Base-by-base conservation (phyloP, 2,888 invertebrate genomes). In the Pachycephus smyrnensis region DNA sequence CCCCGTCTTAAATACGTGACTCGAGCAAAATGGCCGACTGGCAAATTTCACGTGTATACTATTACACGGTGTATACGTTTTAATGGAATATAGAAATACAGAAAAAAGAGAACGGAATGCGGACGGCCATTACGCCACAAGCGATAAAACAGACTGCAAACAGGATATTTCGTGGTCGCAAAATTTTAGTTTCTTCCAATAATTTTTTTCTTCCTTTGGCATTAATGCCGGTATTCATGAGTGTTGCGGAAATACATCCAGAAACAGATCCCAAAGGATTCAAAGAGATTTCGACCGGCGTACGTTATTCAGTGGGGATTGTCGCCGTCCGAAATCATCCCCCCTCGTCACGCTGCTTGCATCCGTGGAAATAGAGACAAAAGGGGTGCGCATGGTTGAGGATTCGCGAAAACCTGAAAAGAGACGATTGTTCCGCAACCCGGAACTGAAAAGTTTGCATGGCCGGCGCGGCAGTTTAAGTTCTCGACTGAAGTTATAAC, bases 1-100 rank as follows among this genome's bases (percentile, higher is more conserved):
- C 88, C 87, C 86, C 85, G 86, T 87, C 89, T 89, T 89, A 88
- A 90, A 89, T 90, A 90, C 90, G 89, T 89, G 90, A 90, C 88
- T 85, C 83, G 76, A 55, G 85, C 83, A 86, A 88, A 86, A 88
- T 88, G 83, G 86, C 82, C 82, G 81, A 80, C 80, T 79, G 84
- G 40, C 4, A 86, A 84, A 86, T 85, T 85, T 77, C 83, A 82
- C 81, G 12, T 77, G 82, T 85, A 85, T 86, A 86, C 86, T 85
- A 40, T 15, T 1, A 12, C 40, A 15, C 15, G 40, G 40, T 40
- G 15, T 4, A 40, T 40, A 40, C 40, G 4, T 12, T 40, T 40
- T 40, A 15, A 40, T 40, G 15, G 0, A 40, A 40, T 4, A 40
- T 15, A 40, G 12, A 37, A 15, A 40, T 40, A 40, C 40, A 1